Base-by-base conservation (phyloP, 2,113 vertebrate species). In the Zosterops borbonicus region DNA sequence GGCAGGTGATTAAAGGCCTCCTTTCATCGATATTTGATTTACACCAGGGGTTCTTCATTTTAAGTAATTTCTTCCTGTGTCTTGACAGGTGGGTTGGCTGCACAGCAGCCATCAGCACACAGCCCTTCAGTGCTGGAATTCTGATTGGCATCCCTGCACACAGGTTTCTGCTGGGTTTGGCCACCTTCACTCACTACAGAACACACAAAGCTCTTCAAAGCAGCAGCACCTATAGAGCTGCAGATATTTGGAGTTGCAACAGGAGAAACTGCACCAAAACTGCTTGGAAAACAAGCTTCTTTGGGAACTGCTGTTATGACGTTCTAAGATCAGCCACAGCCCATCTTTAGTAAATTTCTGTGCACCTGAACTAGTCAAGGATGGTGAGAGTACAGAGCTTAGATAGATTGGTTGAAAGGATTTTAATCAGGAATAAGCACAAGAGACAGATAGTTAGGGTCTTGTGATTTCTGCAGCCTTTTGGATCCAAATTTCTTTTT, bases 11-110 rank as follows among this genome's bases (percentile, higher is more conserved):
- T 97, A 94, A 93, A 92, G 73, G 53, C 37, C 25, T 87, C 28
- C 33, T 95, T 90, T 90, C 93, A 89, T 89, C 73, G 87, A 69
- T 94, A 90, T 87, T 90, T 96, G 90, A 95, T 96, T 96, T 95
- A 87, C 70, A 53, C 33, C 33, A 73, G 76, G 60, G 60, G 62
- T 94, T 90, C 68, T 90, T 94, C 47, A 93, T 93, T 95, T 96
- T 79, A 89, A 92, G 92, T 81, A 37, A 92, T 84, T 84, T 87
- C 47, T 67, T 82, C 58, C 58, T 23, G 20, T 41, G n/a, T 42
- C 92, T 87, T 96, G 95, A 92, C 92, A 90, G 83, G 76, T 88
- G 85, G 52, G 73, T 84, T 96, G 90, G 85, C 73, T 89, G 79
- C 33, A 9, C 56, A 92, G 79, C 88, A 90, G 76, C 62, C 60